phyloP scores from a whole-genome alignment of 2,888 invertebrate species.

The Acronicta aceris region DNA sequence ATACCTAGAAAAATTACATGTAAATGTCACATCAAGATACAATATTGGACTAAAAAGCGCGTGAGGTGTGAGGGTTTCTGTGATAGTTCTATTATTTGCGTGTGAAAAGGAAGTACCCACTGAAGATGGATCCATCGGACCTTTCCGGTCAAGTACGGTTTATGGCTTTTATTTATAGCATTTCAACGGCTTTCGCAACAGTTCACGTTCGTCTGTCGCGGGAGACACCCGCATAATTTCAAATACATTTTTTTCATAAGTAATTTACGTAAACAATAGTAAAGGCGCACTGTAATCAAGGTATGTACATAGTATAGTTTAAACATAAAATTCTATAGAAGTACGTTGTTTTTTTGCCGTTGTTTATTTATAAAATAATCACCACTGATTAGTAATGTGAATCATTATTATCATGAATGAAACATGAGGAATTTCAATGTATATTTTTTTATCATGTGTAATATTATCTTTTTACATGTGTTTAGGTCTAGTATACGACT shows the following conservation, averaged over 20 bases:
- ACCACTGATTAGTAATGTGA: constrained; percentile 1
- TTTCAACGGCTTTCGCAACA: constrained; percentile 72
- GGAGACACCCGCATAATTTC: constrained; percentile 60
- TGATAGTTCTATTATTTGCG: constrained; percentile 6
- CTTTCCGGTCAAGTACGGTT: constrained; percentile 48
- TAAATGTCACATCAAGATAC: no score
- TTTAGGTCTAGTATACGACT: no score
- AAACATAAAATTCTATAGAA: constrained; percentile 1
- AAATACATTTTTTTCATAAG: constrained; percentile 12
- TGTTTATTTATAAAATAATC: neutral
- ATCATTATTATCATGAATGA: neutral
- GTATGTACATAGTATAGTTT: constrained; percentile 32
- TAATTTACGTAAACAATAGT: constrained; percentile 8
- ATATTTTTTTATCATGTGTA: neutral
- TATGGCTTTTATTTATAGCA: constrained; percentile 57
- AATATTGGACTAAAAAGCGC: neutral
- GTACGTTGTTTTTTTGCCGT: constrained; percentile 5
- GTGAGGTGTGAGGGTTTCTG: constrained; percentile 1
- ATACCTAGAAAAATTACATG: no score
- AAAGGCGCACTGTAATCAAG: constrained; percentile 18
- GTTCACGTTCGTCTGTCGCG: constrained; percentile 68
- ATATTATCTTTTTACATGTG: neutral
- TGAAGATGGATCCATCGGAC: constrained; percentile 46
- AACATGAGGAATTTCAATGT: neutral
- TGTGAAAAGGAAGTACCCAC: constrained; percentile 29